Conservation (phyloP, 2,888 invertebrate species). For the Cerceris rybyensis region DNA sequence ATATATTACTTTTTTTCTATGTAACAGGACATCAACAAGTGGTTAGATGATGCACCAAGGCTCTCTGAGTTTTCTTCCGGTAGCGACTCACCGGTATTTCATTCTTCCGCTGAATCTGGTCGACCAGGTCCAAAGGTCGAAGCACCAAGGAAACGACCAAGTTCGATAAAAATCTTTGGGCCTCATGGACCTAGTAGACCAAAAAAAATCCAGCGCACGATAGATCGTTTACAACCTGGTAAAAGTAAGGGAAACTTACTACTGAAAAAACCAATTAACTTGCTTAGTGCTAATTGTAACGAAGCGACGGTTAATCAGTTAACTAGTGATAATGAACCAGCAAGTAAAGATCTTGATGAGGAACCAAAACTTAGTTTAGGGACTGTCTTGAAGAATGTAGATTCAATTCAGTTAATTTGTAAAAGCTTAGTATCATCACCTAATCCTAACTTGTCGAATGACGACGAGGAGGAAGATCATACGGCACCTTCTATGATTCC, state of each 20-base stretch:
- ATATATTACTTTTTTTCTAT: constrained; percentile 32
- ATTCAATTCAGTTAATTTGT: constrained; percentile 79
- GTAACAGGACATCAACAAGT: constrained; percentile 92
- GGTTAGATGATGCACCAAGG: constrained; percentile 93
- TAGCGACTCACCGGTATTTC: constrained; percentile 87
- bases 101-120: constrained; percentile 82
- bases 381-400: constrained; percentile 86
- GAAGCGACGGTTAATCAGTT: constrained; percentile 83
- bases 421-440: constrained; percentile 79
- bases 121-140: constrained; percentile 86
- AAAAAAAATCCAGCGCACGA: constrained; percentile 90
- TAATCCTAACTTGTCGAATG: constrained; percentile 77
- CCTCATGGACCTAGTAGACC: constrained; percentile 75
- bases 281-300: constrained; percentile 82
- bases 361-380: constrained; percentile 93
- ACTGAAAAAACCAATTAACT: constrained; percentile 86
- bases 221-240: constrained; percentile 92
- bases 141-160: constrained; percentile 83
- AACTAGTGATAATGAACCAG: constrained; percentile 84
- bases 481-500: constrained; percentile 64
- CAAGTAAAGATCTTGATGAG: constrained; percentile 71
- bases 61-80: constrained; percentile 89
- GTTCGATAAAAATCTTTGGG: constrained; percentile 75
- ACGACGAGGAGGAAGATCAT: constrained; percentile 80
- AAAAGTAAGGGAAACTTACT: constrained; percentile 92